Percentiles rank a stretch among this genome's conserved stretches.
phyloP scores from a whole-genome alignment of 2,113 vertebrate genomes.

The Nesoenas mayeri region DNA sequence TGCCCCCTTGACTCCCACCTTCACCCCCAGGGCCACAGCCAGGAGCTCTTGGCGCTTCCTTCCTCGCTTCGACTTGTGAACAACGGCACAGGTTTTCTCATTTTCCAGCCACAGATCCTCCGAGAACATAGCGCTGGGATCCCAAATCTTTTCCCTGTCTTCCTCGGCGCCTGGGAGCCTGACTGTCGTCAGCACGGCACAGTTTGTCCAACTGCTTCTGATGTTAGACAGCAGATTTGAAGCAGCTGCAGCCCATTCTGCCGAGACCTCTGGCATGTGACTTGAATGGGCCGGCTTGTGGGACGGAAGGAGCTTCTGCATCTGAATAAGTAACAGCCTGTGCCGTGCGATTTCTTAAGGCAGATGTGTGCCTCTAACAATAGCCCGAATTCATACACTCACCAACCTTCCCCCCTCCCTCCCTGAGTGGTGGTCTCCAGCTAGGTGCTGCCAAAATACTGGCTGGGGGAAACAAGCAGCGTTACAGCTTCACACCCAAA shows the following conservation, averaged over 20 bases:
- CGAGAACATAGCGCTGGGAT: conserved; percentile 71
- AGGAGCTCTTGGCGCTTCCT: conserved; percentile 90
- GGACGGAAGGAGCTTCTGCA: conserved; percentile 80
- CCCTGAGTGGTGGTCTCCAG: conserved; percentile 44
- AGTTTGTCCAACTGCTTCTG: conserved; percentile 76
- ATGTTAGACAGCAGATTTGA: conserved; percentile 80
- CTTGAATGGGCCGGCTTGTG: conserved; percentile 78
- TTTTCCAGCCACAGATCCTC: conserved; percentile 80
- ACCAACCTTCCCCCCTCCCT: not conserved
- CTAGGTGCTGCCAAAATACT: conserved; percentile 7
- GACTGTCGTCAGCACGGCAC: conserved; percentile 39
- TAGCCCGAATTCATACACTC: conserved; percentile 80
- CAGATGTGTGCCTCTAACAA: conserved; percentile 89
- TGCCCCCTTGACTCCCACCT: conserved; percentile 84
- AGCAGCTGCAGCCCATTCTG: conserved; percentile 84
- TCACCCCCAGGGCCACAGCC: conserved; percentile 89
- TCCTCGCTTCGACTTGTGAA: conserved; percentile 83
- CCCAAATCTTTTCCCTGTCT: conserved; percentile 79
- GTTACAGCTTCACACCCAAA: conserved; percentile 64
- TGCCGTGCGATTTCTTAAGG: conserved; percentile 79
- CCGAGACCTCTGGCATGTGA: conserved; percentile 84
- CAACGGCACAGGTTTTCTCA: conserved; percentile 78
- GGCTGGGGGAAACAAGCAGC: not conserved
- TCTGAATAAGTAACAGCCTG: conserved; percentile 82
- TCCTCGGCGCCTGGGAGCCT: conserved; percentile 66